Percentiles rank a stretch among this genome's conserved stretches.
Conservation (phyloP, 2,797 vertebrate genomes). For the Trematomus bernacchii region DNA sequence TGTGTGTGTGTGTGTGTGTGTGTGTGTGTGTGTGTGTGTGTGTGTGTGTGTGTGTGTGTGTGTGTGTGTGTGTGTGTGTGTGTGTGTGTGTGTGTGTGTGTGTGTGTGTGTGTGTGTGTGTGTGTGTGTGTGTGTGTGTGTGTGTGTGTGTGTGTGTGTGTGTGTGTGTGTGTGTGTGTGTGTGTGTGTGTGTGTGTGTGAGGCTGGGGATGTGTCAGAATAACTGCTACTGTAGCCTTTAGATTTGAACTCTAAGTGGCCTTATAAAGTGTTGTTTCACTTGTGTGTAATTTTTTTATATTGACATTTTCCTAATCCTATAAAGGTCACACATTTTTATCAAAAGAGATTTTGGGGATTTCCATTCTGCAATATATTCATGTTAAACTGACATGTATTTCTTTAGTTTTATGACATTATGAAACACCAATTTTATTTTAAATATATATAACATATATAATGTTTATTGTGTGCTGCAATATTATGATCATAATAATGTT, state of each 20-base stretch:
- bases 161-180: slow-evolving; percentile 4
- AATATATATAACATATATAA: too few species aligned
- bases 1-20: slow-evolving; percentile 5
- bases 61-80: slow-evolving; percentile 5
- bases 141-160: slow-evolving; percentile 6
- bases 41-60: slow-evolving; percentile 27
- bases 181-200: slow-evolving; percentile 8
- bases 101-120: slow-evolving; percentile 9
- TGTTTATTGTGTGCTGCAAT: too few species aligned
- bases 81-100: slow-evolving; percentile 9
- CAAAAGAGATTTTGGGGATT: not conserved
- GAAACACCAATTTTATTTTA: too few species aligned
- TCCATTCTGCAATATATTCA: not conserved
- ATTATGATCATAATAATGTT: too few species aligned
- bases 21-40: slow-evolving; percentile 11
- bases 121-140: slow-evolving; percentile 27
- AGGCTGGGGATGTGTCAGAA: not conserved
- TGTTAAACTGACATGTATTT: not conserved
- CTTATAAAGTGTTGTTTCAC: not conserved
- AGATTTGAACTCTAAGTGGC: not conserved
- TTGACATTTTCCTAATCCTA: not conserved
- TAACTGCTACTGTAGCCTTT: not conserved
- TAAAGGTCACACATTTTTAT: not conserved
- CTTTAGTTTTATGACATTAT: too few species aligned
- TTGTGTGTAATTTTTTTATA: not conserved